phyloP scores from a whole-genome alignment of 37 sponge, comb jelly and placozoan species.

The Aplysina aerophoba region DNA sequence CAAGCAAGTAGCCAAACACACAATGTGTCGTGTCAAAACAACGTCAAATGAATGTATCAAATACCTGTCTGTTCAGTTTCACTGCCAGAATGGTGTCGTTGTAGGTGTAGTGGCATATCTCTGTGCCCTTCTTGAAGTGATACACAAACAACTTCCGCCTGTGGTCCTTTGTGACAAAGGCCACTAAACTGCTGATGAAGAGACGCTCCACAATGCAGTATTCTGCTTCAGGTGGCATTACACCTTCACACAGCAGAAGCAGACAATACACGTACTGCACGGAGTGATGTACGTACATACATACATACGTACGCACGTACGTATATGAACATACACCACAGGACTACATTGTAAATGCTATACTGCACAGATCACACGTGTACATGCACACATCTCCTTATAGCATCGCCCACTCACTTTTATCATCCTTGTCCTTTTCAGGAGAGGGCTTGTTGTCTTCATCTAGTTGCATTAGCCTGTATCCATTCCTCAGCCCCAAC shows the following conservation, averaged over 20 bases:
- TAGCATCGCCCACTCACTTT: not conserved
- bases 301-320: not conserved
- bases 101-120: constrained; percentile 99
- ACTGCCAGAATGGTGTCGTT: constrained; percentile 93
- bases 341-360: no score
- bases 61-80: constrained; percentile 91
- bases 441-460: constrained; percentile 22
- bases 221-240: constrained; percentile 77
- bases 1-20: no score
- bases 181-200: constrained; percentile 96
- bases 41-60: no score
- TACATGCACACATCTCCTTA: not conserved
- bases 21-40: no score
- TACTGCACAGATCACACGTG: not conserved
- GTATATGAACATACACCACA: not conserved
- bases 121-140: constrained; percentile 99
- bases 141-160: constrained; percentile 94
- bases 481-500: constrained; percentile 12
- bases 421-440: constrained; percentile 18
- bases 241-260: not conserved
- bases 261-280: not conserved
- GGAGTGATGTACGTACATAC: not conserved
- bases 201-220: constrained; percentile 93
- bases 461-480: constrained; percentile 10
- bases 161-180: constrained; percentile 82